Percentiles rank a stretch among this genome's conserved stretches.
Conservation (phyloP, 2,888 invertebrate genomes). For the Nomada flava region DNA sequence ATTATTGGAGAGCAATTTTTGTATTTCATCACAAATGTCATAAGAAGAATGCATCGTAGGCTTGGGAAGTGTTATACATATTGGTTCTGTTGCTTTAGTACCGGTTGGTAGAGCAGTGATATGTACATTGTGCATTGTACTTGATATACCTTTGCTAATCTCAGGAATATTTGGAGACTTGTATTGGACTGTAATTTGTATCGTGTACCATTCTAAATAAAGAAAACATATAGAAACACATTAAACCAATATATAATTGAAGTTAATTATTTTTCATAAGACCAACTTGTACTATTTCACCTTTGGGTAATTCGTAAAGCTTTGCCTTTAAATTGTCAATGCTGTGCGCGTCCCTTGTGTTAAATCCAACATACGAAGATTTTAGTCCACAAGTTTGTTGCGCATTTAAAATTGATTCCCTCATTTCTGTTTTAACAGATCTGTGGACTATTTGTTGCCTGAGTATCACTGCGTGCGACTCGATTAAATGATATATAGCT, state of each 20-base stretch:
- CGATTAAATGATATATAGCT: conserved; percentile 77
- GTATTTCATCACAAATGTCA: conserved; percentile 79
- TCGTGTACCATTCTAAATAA: conserved; percentile 79
- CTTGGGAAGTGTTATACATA: conserved; percentile 78
- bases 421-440: conserved; percentile 72
- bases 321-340: conserved; percentile 65
- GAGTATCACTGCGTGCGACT: conserved; percentile 79
- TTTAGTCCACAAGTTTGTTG: conserved; percentile 71
- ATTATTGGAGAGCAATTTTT: conserved; percentile 74
- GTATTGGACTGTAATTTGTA: conserved; percentile 79
- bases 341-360: conserved; percentile 54
- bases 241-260: not conserved
- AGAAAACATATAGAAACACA: conserved; percentile 1
- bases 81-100: conserved; percentile 70
- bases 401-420: conserved; percentile 57
- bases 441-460: conserved; percentile 78
- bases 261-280: not conserved
- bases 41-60: conserved; percentile 72
- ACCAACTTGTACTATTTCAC: conserved; percentile 58
- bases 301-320: conserved; percentile 77
- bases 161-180: conserved; percentile 55
- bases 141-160: not conserved
- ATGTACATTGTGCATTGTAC: conserved; percentile 74
- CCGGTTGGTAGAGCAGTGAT: conserved; percentile 79
- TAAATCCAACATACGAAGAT: conserved; percentile 68